phyloP scores from a whole-genome alignment of 2,113 vertebrate genomes.

The Eulemur rufifrons region DNA sequence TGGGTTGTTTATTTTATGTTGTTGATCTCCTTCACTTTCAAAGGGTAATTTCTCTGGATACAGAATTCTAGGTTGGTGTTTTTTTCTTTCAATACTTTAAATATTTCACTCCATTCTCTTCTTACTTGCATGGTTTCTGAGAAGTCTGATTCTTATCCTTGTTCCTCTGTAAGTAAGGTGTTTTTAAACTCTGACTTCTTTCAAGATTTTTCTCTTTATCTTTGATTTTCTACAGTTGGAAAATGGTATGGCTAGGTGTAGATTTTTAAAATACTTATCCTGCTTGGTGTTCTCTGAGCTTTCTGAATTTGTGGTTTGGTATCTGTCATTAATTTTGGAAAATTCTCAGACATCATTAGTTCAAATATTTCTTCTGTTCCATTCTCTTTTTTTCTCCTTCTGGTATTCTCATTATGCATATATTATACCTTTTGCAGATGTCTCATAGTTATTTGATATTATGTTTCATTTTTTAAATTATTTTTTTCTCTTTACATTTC shows the following conservation, averaged over 20 bases:
- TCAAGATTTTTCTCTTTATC: background rate
- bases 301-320: background rate
- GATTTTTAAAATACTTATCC: background rate
- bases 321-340: background rate
- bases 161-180: background rate
- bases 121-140: background rate
- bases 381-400: background rate
- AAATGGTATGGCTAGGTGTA: background rate
- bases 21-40: background rate
- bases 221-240: background rate
- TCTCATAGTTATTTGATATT: background rate
- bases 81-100: background rate
- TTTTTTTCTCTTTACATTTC: background rate
- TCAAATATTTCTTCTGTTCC: background rate
- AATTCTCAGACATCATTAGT: background rate
- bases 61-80: background rate
- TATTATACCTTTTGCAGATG: background rate
- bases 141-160: background rate
- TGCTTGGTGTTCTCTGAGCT: background rate
- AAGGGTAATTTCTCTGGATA: background rate
- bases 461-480: background rate
- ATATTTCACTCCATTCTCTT: background rate
- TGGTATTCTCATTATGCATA: background rate
- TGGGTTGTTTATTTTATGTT: background rate
- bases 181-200: slow-evolving; percentile 22